Evolutionary conservation across 1,140 invertebrate species (phyloP).

Genomic region (Drosophila triauraria): DNA sequence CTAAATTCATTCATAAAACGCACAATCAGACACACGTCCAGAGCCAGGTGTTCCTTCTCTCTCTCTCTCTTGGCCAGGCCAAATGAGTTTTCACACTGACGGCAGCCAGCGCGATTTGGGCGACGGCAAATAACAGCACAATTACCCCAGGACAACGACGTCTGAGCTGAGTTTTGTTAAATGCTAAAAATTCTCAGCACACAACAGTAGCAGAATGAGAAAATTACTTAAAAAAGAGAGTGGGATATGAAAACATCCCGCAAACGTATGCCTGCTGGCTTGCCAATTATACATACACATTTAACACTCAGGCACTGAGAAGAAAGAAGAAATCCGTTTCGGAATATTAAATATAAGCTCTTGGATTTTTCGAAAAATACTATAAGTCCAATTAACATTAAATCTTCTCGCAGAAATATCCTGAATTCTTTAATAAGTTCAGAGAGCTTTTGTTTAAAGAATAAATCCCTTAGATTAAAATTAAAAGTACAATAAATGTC

Average conservation of each 20-base stretch:
- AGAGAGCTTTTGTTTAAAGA: too few species aligned
- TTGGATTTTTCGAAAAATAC: too few species aligned
- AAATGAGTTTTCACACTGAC: conserved; percentile 60
- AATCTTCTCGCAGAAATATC: too few species aligned
- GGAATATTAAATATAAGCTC: too few species aligned
- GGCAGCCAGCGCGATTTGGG: conserved; percentile 7
- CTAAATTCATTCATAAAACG: conserved; percentile 78
- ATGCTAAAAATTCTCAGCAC: conserved; percentile 63
- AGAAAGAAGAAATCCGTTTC: neutral
- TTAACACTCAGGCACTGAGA: conserved; percentile 3
- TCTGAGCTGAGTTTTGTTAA: conserved; percentile 57
- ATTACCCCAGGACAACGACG: conserved; percentile 56
- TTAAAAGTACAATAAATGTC: too few species aligned
- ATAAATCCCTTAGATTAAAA: too few species aligned
- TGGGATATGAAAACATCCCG: conserved; percentile 6
- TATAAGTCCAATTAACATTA: too few species aligned
- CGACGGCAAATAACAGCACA: conserved; percentile 70
- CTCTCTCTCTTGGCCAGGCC: conserved; percentile 21
- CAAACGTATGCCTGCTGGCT: conserved; percentile 56
- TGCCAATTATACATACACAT: conserved; percentile 66
- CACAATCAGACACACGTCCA: conserved; percentile 51
- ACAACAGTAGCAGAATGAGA: conserved; percentile 12
- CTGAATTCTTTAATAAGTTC: too few species aligned
- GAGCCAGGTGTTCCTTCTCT: conserved; percentile 26
- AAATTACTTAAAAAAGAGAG: neutral